Percentiles rank a stretch among this genome's conserved stretches.
Evolutionary conservation across 2,888 invertebrate species (phyloP).

Genomic region (Nymphalis polychloros): DNA sequence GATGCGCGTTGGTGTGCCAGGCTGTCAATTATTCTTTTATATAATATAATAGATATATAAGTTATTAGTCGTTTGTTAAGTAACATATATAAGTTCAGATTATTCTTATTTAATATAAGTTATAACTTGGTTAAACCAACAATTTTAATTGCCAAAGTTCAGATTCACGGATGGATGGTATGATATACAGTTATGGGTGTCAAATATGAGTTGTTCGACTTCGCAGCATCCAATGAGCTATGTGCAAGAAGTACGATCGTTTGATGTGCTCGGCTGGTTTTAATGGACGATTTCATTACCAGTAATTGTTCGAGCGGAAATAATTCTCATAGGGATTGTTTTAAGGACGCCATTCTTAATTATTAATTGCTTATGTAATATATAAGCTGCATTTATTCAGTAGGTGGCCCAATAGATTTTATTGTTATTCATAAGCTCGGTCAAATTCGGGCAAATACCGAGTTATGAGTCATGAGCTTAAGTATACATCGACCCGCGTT

Average conservation of each 20-base stretch:
- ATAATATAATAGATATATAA: no score
- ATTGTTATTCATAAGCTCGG: no score
- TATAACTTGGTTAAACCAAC: constrained; percentile 1
- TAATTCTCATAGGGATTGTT: constrained; percentile 17
- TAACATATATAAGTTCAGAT: background rate
- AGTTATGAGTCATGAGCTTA: no score
- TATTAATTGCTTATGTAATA: background rate
- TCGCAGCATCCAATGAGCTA: constrained; percentile 51
- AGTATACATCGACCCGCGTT: no score
- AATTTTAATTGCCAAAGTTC: constrained; percentile 37
- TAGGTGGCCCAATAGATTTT: no score
- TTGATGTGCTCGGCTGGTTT: constrained; percentile 65
- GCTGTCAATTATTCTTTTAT: no score
- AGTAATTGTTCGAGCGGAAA: constrained; percentile 36
- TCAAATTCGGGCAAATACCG: no score
- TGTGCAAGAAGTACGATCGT: constrained; percentile 52
- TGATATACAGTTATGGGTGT: constrained; percentile 64
- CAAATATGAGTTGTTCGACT: constrained; percentile 62
- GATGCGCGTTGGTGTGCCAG: no score
- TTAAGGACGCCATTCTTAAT: background rate
- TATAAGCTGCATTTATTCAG: no score
- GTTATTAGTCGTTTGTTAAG: no score
- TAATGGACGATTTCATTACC: constrained; percentile 60
- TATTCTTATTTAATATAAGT: background rate
- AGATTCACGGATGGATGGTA: constrained; percentile 44